These are phyloP conservation scores for Neoitamus cyanurus DNA, from an alignment of 2,888 invertebrate genomes.

Conservation along the genomic window DNA sequence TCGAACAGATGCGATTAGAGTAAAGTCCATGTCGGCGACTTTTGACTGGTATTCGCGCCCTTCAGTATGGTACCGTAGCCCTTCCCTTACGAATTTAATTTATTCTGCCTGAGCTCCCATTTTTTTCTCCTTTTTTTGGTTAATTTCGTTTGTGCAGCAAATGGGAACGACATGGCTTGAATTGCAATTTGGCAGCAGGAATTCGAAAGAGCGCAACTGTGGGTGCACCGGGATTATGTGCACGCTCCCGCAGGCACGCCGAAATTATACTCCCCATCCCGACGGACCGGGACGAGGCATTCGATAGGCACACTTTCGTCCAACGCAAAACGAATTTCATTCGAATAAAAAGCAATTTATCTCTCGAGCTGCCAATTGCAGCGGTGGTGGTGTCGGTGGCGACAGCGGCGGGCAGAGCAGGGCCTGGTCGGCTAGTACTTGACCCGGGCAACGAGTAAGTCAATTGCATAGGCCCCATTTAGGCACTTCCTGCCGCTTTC, in stretches of 20 bases:
- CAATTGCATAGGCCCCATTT: constrained; percentile 30
- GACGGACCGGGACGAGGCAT: background rate
- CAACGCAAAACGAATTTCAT: constrained; percentile 16
- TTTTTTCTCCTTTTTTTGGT: background rate
- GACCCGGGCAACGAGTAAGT: constrained; percentile 28
- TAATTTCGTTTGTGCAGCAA: constrained; percentile 19
- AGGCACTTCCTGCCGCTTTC: background rate
- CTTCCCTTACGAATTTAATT: background rate
- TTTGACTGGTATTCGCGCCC: background rate
- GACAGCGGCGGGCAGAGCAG: background rate
- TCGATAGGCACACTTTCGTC: background rate
- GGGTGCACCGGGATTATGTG: background rate
- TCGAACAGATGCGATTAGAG: too few species aligned
- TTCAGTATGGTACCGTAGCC: background rate
- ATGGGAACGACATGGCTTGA: constrained; percentile 17
- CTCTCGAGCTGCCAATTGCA: constrained; percentile 18
- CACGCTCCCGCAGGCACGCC: background rate
- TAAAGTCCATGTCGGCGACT: background rate
- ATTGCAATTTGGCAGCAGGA: constrained; percentile 16
- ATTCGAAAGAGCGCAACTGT: background rate
- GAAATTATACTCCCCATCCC: background rate
- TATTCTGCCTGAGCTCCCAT: background rate
- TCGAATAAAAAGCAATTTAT: constrained; percentile 39
- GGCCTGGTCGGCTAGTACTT: background rate
- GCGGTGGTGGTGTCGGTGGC: background rate